phyloP scores from a whole-genome alignment of 2,888 invertebrate genomes.

The Drosophila mimica region DNA sequence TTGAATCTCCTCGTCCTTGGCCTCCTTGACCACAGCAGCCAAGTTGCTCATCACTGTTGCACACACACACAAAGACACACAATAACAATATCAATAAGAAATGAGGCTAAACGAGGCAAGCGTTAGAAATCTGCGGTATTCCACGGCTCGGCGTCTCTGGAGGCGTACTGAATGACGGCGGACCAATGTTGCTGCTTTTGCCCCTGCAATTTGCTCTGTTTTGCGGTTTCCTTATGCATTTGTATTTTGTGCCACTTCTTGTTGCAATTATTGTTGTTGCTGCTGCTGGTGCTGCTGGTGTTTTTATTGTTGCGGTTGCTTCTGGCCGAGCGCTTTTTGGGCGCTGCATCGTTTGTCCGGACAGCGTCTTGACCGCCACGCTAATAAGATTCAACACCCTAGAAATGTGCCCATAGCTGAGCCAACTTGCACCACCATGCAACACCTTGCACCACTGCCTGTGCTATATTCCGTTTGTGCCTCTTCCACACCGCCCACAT shows the following conservation, averaged over 20 bases:
- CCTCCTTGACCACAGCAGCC: slow-evolving; percentile 61
- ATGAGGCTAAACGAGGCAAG: slow-evolving; percentile 4
- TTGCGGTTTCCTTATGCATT: slow-evolving; percentile 32
- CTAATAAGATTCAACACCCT: slow-evolving; percentile 68
- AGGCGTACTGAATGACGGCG: slow-evolving; percentile 58
- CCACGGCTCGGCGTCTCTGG: slow-evolving; percentile 57
- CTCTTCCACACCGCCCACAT: slow-evolving; percentile 23
- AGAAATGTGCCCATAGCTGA: neutral
- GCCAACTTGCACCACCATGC: neutral
- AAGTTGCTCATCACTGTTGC: slow-evolving; percentile 31
- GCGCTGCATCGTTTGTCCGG: slow-evolving; percentile 6
- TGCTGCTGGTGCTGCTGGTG: slow-evolving; percentile 5
- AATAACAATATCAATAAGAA: slow-evolving; percentile 4
- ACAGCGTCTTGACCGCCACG: slow-evolving; percentile 64
- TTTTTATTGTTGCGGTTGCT: slow-evolving; percentile 40
- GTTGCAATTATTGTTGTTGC: slow-evolving; percentile 1
- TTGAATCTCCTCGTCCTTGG: slow-evolving; percentile 77
- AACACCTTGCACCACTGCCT: neutral
- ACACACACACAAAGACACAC: neutral
- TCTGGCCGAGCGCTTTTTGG: slow-evolving; percentile 25
- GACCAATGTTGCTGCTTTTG: slow-evolving; percentile 18
- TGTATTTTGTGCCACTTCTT: slow-evolving; percentile 9
- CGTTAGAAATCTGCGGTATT: slow-evolving; percentile 50
- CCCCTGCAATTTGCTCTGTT: slow-evolving; percentile 28
- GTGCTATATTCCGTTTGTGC: neutral